Evolutionary conservation across 2,113 vertebrate genomes (phyloP).

Genomic region (Eulemur rufifrons): DNA sequence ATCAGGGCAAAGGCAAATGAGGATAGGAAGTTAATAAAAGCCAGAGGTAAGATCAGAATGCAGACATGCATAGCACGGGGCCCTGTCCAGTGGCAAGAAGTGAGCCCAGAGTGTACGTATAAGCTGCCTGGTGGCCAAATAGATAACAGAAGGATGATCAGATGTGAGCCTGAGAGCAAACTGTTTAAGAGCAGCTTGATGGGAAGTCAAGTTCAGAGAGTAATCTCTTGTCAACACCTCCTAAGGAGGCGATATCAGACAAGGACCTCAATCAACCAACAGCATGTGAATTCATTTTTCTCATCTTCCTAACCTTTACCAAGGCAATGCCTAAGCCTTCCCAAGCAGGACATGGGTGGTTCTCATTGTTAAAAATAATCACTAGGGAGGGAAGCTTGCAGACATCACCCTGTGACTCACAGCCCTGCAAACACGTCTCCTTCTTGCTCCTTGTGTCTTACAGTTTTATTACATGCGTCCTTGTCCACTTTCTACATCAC

Average conservation of each 20-base stretch:
- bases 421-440: neutral
- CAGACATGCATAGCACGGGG: rapidly evolving
- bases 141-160: neutral
- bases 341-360: neutral
- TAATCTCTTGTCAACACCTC: neutral
- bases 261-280: neutral
- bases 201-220: neutral
- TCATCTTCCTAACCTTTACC: neutral
- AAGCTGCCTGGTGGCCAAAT: neutral
- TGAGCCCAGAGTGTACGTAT: neutral
- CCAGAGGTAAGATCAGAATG: neutral
- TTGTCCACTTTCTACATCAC: neutral
- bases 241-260: neutral
- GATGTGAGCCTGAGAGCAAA: neutral
- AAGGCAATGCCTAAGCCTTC: neutral
- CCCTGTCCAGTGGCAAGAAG: neutral
- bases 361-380: slow-evolving; percentile 3
- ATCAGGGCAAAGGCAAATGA: neutral
- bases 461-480: neutral
- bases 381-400: neutral
- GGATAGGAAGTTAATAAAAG: neutral
- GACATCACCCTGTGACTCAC: neutral
- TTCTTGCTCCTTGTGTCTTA: neutral
- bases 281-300: neutral
- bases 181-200: neutral